A percentile compares a stretch with the other conserved stretches of the same genome.
Evolutionary conservation across 2,888 invertebrate genomes (phyloP).

Genomic region (Ecliptopera silaceata): DNA sequence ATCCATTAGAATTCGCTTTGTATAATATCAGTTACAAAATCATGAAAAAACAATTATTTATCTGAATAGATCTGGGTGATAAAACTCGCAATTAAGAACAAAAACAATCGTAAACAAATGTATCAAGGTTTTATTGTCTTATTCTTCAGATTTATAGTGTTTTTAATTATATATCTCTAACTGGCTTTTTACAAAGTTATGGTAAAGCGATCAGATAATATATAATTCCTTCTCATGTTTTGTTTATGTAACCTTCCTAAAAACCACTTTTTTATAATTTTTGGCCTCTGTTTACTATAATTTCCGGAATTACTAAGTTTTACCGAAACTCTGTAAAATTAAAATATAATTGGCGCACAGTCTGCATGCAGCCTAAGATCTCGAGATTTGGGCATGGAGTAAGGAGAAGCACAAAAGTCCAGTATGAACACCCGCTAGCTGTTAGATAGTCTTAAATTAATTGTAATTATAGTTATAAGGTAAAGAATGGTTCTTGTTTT

Average conservation of each 20-base stretch:
- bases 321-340: not conserved
- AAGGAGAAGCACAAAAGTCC: conserved; percentile 70
- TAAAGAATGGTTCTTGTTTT: conserved; percentile 82
- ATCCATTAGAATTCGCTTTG: conserved; percentile 4
- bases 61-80: not conserved
- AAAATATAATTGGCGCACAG: conserved; percentile 36
- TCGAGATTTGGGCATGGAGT: conserved; percentile 61
- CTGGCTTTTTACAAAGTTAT: not conserved
- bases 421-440: conserved; percentile 77
- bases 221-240: not conserved
- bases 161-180: not conserved
- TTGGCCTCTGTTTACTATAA: not conserved
- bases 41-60: not conserved
- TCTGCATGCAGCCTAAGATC: conserved; percentile 49
- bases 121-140: not conserved
- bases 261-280: too few species aligned
- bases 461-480: conserved; percentile 78
- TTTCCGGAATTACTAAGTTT: not conserved
- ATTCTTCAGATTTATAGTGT: not conserved
- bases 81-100: not conserved
- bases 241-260: too few species aligned
- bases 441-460: conserved; percentile 81
- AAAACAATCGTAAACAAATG: not conserved
- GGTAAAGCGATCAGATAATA: not conserved
- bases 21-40: conserved; percentile 5